Evolutionary conservation across 2,113 vertebrate species (phyloP).

Genomic region (Dipodomys ordii): DNA sequence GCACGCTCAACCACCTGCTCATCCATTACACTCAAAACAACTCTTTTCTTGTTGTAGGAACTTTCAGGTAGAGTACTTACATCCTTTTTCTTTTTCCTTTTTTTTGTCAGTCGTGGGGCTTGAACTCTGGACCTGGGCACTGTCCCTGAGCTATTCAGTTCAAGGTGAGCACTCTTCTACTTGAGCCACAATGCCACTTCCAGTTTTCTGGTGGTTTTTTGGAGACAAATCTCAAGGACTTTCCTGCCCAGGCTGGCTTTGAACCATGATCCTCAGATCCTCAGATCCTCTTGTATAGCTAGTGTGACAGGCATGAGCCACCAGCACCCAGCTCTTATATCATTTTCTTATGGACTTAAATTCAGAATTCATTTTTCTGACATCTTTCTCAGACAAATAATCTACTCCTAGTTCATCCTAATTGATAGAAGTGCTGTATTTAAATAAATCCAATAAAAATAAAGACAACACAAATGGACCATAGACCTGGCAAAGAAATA

Average conservation of each 20-base stretch:
- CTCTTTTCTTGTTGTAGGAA: conserved; percentile 60
- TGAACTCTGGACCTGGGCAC: too few species aligned
- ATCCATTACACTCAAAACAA: conserved; percentile 79
- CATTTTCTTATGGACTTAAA: conserved; percentile 51
- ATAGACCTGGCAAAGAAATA: neutral
- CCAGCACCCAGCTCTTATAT: too few species aligned
- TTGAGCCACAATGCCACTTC: too few species aligned
- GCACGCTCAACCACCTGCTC: conserved; percentile 80
- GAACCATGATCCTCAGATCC: too few species aligned
- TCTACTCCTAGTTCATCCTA: neutral
- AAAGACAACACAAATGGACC: neutral
- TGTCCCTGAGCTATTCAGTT: too few species aligned
- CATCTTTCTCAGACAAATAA: neutral
- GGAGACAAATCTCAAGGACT: too few species aligned
- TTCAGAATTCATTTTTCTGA: conserved; percentile 40
- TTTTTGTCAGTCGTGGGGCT: too few species aligned
- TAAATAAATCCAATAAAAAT: neutral
- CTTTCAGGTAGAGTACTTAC: conserved; percentile 61
- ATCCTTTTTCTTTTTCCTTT: neutral
- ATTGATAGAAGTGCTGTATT: conserved; percentile 8
- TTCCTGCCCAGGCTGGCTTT: too few species aligned
- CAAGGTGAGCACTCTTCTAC: too few species aligned
- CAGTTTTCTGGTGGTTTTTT: too few species aligned
- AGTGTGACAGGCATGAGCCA: too few species aligned
- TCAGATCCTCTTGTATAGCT: too few species aligned